Base-by-base conservation (phyloP, 2,888 invertebrate species). In the Busseola fusca region DNA sequence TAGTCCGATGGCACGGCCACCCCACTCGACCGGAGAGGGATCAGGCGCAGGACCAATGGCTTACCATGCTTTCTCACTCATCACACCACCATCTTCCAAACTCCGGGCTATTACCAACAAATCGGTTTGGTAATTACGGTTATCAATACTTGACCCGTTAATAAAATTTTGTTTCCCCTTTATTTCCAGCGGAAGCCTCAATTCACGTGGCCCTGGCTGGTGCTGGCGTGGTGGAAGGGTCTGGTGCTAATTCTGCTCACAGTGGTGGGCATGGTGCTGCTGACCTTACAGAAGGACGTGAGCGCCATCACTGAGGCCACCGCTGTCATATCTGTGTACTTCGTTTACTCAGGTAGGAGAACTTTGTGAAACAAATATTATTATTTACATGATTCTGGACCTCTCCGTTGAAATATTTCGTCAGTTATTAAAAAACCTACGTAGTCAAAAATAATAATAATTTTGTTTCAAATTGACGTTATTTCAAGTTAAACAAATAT, bases 191-290 rank as follows among this genome's bases (percentile, higher is more conserved):
- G 87, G 69, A 91, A 87, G 52, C 91, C 93, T 0, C 84, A 82
- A 40, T 87, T 85, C 64, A 88, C 92, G 30, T 86, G 90, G 82
- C 92, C 94, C 2, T 94, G 94, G 94, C 74, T 91, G 72, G 79
- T 88, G 27, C 70, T 90, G 42, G 85, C 90, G n/a, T 92, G 92
- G 91, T 27, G 82, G 59, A 87, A 87, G 69, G 86, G 92, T 50
- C 75, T 86, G 34, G 65, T 80, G 16, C 88, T 94, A 68, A 56
- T 90, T 30, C 75, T 82, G n/a, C 81, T 91, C 25, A 84, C 90
- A 0, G 78, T 90, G 65, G 84, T 88, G 4, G 94, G 93, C 34
- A 82, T 88, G 30, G 85, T 90, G 70, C 82, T 92, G 69, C 86
- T 94, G 42, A 81, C 86, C 48, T 83, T 87, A 71, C 82, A 82